Conservation (phyloP, 2,888 invertebrate species). For the Phaonia tiefii region DNA sequence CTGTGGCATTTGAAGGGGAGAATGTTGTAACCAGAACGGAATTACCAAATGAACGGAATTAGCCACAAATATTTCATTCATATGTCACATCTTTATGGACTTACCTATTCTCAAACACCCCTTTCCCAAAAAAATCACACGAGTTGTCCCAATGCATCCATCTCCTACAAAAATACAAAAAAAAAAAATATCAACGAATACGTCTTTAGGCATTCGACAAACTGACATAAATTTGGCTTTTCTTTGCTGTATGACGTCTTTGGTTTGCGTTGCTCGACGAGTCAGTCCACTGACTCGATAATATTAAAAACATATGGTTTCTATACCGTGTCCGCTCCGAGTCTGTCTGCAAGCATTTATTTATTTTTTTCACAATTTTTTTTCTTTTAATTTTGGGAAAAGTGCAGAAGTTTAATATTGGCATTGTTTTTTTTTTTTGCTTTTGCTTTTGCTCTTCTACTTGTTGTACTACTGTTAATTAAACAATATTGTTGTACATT, state of each 20-base stretch:
- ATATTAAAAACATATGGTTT: conserved; percentile 33
- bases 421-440: conserved; percentile 1
- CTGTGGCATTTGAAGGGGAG: too few species aligned
- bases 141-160: too few species aligned
- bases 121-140: too few species aligned
- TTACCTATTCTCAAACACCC: too few species aligned
- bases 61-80: too few species aligned
- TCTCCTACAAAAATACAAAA: too few species aligned
- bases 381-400: conserved; percentile 17
- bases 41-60: too few species aligned
- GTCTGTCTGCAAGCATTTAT: conserved; percentile 13
- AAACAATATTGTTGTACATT: conserved; percentile 56
- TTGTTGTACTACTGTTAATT: conserved; percentile 16
- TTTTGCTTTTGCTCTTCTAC: too few species aligned
- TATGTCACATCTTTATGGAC: too few species aligned
- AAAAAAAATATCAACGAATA: background rate
- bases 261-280: background rate
- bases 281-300: background rate
- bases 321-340: conserved; percentile 4
- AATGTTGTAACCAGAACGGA: too few species aligned
- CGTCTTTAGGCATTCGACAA: background rate
- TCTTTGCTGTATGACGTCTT: conserved; percentile 9
- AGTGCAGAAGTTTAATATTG: conserved; percentile 36
- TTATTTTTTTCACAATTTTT: conserved; percentile 21
- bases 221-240: background rate